phyloP scores from a whole-genome alignment of 1,140 invertebrate genomes.

The Brachionus paranguensis region DNA sequence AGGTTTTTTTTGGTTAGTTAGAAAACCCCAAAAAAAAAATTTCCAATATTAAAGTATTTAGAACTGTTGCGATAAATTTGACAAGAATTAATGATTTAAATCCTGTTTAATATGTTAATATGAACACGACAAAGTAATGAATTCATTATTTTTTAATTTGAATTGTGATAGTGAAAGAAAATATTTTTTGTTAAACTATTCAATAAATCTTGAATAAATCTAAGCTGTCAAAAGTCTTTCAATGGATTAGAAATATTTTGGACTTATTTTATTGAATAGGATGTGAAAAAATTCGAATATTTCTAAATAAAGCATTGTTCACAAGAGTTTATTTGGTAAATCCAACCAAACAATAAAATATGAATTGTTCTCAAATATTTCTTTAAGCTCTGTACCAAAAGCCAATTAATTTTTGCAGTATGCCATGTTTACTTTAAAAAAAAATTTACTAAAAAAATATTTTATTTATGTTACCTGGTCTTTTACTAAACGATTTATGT shows the following conservation, averaged over 20 bases:
- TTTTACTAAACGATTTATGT: background rate
- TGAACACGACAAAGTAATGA: background rate
- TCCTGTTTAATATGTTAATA: background rate
- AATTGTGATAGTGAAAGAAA: background rate
- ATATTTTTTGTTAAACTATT: background rate
- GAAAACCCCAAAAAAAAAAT: background rate
- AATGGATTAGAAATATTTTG: background rate
- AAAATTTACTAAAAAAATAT: background rate
- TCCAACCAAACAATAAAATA: background rate
- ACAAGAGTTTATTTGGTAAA: background rate
- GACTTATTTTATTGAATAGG: background rate
- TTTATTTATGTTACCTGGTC: background rate
- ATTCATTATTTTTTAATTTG: background rate
- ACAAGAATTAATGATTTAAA: background rate
- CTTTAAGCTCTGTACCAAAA: background rate
- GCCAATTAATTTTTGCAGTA: constrained; percentile 18
- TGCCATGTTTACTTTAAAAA: background rate
- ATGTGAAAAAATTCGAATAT: background rate
- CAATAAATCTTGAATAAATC: background rate
- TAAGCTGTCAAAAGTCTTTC: background rate
- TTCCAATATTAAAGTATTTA: background rate
- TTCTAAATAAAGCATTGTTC: background rate
- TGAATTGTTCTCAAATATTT: constrained; percentile 16
- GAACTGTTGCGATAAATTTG: background rate
- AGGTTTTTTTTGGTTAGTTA: background rate